Evolutionary conservation across 2,888 invertebrate genomes (phyloP), one percentile per base, ranked within the genome.

Genomic region (Heliothis peltigera): DNA sequence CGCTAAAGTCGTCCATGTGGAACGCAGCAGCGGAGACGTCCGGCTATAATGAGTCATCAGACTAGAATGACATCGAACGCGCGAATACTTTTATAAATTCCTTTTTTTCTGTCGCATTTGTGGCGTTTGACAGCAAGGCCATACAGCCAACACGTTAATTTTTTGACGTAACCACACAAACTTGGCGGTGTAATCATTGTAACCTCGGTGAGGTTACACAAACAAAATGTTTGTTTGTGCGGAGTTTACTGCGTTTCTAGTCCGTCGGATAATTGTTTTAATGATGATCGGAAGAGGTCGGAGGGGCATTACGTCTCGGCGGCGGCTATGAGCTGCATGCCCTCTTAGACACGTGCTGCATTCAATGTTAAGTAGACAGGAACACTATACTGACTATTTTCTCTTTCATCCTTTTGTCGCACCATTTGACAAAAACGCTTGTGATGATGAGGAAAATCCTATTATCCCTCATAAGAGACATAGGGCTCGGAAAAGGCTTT

Each of bases 11-110:
- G 72, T 69, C 70, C 77, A 74, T 79, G 68, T 80, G 71, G 74
- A 84, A 75, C 74, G 65, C 64, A 64, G 58, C 69, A 65, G 75
- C 67, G 64, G 73, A 89, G 78, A 85, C 86, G 88, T 80, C 89
- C 85, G 86, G 77, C 52, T 69, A 51, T 79, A 64, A 70, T 92
- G 92, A 92, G 82, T 91, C 91, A 91, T 84, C 84, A 75, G 64
- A 70, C 63, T 72, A 77, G 84, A 90, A 91, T 91, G 90, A 89
- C 87, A 85, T 80, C 72, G 77, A 76, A 75, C 71, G 77, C 77
- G 81, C 82, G 71, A 83, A 84, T 78, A 75, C 69, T 75, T 82
- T 81, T 74, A 61, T 81, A 81, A 81, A 84, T 80, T 69, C 72
- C n/a, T 69, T 82, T 75, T 80, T 81, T 80, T 84, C 82, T 82